Conservation (phyloP, 1,140 invertebrate species). For the Yoshiicerus persimilis region DNA sequence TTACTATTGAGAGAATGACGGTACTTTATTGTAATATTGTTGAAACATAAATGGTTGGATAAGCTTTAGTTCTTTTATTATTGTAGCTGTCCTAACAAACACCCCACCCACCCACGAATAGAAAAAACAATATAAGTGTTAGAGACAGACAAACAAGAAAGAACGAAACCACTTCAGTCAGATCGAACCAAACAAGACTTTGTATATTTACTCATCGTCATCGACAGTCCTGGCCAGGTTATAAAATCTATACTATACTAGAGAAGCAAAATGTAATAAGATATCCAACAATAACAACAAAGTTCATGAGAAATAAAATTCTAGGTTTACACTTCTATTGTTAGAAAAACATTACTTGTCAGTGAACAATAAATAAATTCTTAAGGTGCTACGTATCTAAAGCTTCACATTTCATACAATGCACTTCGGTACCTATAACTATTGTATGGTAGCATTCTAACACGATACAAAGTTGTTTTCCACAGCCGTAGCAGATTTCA, state of each 20-base stretch:
- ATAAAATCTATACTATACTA: background rate
- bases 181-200: too few relatives aligned
- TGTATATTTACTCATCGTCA: too few relatives aligned
- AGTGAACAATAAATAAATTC: background rate
- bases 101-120: background rate
- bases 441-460: background rate
- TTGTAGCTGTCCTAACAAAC: background rate
- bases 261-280: background rate
- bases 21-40: background rate
- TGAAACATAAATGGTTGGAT: background rate
- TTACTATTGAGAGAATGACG: too few relatives aligned
- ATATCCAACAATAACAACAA: background rate
- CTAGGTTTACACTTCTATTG: background rate
- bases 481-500: background rate
- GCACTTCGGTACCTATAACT: background rate
- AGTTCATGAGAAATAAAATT: background rate
- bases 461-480: background rate
- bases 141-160: background rate
- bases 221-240: background rate
- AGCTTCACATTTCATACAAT: background rate
- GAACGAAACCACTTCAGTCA: background rate
- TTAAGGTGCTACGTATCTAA: background rate
- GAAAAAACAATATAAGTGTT: background rate
- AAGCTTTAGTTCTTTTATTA: background rate
- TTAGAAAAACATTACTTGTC: background rate